Percentiles rank a stretch among this genome's conserved stretches.
These are phyloP conservation scores for Menidia menidia DNA, from an alignment of 2,797 vertebrate species.

Conservation along the genomic window DNA sequence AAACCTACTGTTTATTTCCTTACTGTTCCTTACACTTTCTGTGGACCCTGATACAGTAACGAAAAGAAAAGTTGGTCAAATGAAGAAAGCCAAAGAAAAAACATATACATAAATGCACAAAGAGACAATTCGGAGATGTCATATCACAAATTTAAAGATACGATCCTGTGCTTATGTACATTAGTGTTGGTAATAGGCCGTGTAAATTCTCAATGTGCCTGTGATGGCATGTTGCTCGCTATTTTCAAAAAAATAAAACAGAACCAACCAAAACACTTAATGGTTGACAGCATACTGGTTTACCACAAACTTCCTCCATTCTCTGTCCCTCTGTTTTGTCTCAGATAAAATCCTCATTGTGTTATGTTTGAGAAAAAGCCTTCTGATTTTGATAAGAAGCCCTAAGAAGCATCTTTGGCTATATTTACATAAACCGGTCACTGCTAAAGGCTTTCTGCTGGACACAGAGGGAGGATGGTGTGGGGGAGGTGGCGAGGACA, in stretches of 20 bases:
- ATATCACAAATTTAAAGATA: not conserved
- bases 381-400: too few species aligned
- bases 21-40: not conserved
- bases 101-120: not conserved
- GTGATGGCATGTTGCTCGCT: slow-evolving; percentile 39
- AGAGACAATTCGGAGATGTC: not conserved
- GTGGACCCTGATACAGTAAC: not conserved
- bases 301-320: slow-evolving; percentile 15
- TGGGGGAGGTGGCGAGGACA: too few species aligned
- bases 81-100: not conserved
- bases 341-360: too few species aligned
- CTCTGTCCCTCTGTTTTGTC: too few species aligned
- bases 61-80: not conserved
- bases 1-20: slow-evolving; percentile 13
- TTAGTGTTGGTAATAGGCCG: too few species aligned
- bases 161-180: too few species aligned
- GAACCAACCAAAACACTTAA: slow-evolving; percentile 17
- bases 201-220: not conserved
- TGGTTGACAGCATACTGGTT: slow-evolving; percentile 17
- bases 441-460: too few species aligned
- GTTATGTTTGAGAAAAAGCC: too few species aligned
- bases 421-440: too few species aligned
- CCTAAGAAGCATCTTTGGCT: too few species aligned
- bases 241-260: slow-evolving; percentile 28
- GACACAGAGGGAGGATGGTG: too few species aligned